phyloP scores from a whole-genome alignment of 1,140 invertebrate genomes.

The Akabosia matsudoensis region DNA sequence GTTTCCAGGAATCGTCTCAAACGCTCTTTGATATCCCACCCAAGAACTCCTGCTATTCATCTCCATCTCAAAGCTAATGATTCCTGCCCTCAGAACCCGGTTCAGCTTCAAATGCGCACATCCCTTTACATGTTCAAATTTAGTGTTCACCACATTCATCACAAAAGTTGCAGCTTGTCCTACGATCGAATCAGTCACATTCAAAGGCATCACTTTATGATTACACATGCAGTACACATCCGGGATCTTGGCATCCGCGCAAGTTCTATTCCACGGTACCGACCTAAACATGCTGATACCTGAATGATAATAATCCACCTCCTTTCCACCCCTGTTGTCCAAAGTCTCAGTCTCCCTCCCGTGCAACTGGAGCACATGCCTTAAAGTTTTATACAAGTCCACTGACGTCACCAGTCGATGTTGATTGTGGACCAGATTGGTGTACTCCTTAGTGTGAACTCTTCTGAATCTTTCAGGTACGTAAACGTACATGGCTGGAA shows the following conservation, averaged over 20 bases:
- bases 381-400: not conserved
- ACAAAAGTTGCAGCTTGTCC: not conserved
- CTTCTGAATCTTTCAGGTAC: constrained; percentile 53
- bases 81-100: not conserved
- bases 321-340: not conserved
- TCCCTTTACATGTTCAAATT: not conserved
- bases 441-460: constrained; percentile 49
- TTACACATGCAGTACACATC: not conserved
- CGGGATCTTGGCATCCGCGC: not conserved
- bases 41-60: no score
- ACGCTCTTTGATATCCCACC: not conserved
- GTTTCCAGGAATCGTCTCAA: not conserved
- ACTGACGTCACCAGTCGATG: not conserved
- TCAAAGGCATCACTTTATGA: not conserved
- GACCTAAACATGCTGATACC: not conserved
- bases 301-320: not conserved
- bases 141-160: not conserved
- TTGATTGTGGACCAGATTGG: constrained; percentile 48
- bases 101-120: not conserved
- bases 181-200: not conserved
- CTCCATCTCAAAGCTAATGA: not conserved
- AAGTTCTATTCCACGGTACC: not conserved
- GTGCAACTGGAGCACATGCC: not conserved
- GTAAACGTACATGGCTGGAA: constrained; percentile 56
- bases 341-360: not conserved